These are phyloP conservation scores for Trachelus tabidus DNA, from an alignment of 2,888 invertebrate genomes.

Conservation along the genomic window DNA sequence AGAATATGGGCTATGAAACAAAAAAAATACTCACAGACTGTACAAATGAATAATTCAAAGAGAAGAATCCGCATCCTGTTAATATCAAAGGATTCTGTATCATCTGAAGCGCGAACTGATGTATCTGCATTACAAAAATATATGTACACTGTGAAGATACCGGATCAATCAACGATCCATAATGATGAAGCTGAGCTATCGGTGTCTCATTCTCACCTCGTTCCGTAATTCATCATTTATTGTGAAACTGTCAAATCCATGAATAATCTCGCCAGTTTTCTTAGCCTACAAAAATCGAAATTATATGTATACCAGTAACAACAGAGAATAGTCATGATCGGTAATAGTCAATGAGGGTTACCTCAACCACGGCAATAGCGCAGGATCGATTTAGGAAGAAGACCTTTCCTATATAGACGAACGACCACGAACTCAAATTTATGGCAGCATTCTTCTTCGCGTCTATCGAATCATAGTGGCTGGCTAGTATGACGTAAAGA, in stretches of 20 bases:
- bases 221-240: constrained; percentile 11
- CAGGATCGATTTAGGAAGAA: constrained; percentile 12
- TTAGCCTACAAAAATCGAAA: constrained; percentile 31
- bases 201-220: background rate
- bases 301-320: background rate
- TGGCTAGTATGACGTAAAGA: background rate
- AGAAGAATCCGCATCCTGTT: constrained; percentile 26
- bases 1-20: too few relatives aligned
- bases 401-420: constrained; percentile 2
- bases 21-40: constrained; percentile 17
- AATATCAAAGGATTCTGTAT: constrained; percentile 28
- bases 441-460: background rate
- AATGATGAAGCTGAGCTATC: background rate
- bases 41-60: constrained; percentile 25
- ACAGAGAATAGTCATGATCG: background rate
- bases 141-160: background rate
- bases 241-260: constrained; percentile 46
- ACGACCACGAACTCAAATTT: background rate
- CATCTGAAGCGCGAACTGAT: constrained; percentile 30
- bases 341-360: constrained; percentile 9
- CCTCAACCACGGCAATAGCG: constrained; percentile 13
- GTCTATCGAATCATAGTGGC: too few relatives aligned
- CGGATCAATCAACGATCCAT: background rate
- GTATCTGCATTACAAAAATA: constrained; percentile 10
- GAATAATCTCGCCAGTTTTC: constrained; percentile 46